Base-by-base conservation (phyloP, 2,113 vertebrate species). In the Craseonycteris thonglongyai region DNA sequence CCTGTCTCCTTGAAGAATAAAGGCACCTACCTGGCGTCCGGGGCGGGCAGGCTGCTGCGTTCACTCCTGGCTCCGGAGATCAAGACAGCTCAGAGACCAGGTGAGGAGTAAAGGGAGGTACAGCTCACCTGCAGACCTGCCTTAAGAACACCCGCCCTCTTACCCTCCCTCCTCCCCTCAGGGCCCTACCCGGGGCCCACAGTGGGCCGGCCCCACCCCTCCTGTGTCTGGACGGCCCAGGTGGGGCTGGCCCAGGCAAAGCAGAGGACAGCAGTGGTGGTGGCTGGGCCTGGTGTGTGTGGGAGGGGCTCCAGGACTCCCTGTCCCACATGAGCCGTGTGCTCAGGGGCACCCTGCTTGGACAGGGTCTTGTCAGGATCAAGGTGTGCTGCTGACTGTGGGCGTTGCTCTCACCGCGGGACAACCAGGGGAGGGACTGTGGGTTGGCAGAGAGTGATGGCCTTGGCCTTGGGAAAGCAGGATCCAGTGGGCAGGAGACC, bases 11-110 rank as follows among this genome's bases (percentile, higher is more conserved):
- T 71, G 15, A 58, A 88, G 78, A 54, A 30, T 4, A 35, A 74
- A 68, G 58, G 33, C 22, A 18, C 97, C 15, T 95, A 97, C 97
- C 97, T 97, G 90, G 28, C 9, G 40, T 74, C 63, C 66, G 1
- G 10, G 40, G 58, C 1, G 0, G 84, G 54, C 81, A 18, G 74
- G 42, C 38, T 2, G 59, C 65, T 61, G 75, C 2, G 4, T 76
- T 86, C 95, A 42, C 78, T 81, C 18, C 78, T 6, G 59, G 26
- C 81, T 94, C 8, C 59, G 5, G 63, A 47, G 65, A 69, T 7
- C 26, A 19, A 47, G 54, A 5, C 42, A 2, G 76, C 49, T 56
- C 61, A 28, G 88, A 89, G 90, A 11, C 56, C 85, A 95, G 95
- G 96, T 94, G 87, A 91, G 26, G 13, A 47, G 38, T 68, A 21